Conservation (phyloP, 2,113 vertebrate genomes). For the Callochromis pleurospilus region DNA sequence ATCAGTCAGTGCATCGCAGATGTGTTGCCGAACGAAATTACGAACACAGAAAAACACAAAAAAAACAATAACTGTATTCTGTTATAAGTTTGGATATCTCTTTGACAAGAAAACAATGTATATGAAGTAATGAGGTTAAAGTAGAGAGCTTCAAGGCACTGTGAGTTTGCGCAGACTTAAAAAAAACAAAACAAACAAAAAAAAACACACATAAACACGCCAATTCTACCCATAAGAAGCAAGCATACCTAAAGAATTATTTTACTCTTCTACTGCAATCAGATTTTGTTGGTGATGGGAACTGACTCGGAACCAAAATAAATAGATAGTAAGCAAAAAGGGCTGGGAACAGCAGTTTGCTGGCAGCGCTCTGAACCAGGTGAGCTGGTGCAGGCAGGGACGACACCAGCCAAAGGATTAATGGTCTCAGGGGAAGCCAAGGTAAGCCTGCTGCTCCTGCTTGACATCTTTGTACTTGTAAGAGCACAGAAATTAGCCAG, state of each 20-base stretch:
- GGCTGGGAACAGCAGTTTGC: constrained; percentile 61
- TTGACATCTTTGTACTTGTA: constrained; percentile 80
- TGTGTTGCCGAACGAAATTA: not conserved
- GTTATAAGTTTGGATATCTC: not conserved
- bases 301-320: constrained; percentile 57
- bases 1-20: not conserved
- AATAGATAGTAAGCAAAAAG: constrained; percentile 40
- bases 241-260: constrained; percentile 1
- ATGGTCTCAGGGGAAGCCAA: constrained; percentile 71
- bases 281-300: constrained; percentile 49
- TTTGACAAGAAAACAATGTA: not conserved
- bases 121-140: not conserved
- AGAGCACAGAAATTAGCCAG: constrained; percentile 78
- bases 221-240: not conserved
- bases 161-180: not conserved
- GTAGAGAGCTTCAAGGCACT: not conserved
- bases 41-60: not conserved
- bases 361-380: constrained; percentile 55
- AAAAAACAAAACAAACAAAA: not conserved
- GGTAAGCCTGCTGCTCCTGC: constrained; percentile 73
- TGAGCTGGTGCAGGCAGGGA: constrained; percentile 60
- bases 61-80: not conserved
- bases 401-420: constrained; percentile 74
- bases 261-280: constrained; percentile 33
- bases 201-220: not conserved